Evolutionary conservation across 2,797 vertebrate genomes (phyloP), one percentile per base, ranked within the genome.

Genomic region (Cynodonichthys magdalenae): DNA sequence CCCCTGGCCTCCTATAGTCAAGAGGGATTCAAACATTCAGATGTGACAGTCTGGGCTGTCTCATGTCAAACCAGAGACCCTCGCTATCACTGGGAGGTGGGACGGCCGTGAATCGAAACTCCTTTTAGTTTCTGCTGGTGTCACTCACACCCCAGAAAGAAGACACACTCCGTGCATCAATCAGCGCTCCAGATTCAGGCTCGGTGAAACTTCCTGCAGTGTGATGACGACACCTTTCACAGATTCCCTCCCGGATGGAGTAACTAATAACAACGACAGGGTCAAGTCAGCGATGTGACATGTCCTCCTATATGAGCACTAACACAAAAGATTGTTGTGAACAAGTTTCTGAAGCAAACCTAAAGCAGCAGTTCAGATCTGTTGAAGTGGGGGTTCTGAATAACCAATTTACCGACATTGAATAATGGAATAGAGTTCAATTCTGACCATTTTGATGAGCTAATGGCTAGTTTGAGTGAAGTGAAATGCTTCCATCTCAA

Each of bases 11-110:
- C 87, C 83, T 85, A 39, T 39, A 92, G 92, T 93, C 93, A 92
- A 87, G 86, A 91, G 83, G 85, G 86, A 92, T 93, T 87, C 85
- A 85, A 84, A 89, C 88, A 84, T 87, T 90, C 83, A 90, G 83
- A 83, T 85, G 90, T 92, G 91, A 93, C 92, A 92, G 87, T 81
- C 79, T 89, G 85, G 88, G 90, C 91, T 92, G 92, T 90, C 90
- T 92, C 79, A 74, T 91, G 93, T 93, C 91, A 93, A 89, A 78
- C 80, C 80, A 68, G 84, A 84, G 86, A 89, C 85, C 84, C 89
- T 89, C 31, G 59, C 80, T 87, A 85, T 88, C 89, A 81, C 84
- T 47, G 56, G 84, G 79, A 87, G 83, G 82, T 75, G 74, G 79
- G 70, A 58, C 73, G 83, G 74, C 57, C 41, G 47, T 81, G 87